Conservation (phyloP, 2,113 vertebrate species). For the Eretmochelys imbricata region DNA sequence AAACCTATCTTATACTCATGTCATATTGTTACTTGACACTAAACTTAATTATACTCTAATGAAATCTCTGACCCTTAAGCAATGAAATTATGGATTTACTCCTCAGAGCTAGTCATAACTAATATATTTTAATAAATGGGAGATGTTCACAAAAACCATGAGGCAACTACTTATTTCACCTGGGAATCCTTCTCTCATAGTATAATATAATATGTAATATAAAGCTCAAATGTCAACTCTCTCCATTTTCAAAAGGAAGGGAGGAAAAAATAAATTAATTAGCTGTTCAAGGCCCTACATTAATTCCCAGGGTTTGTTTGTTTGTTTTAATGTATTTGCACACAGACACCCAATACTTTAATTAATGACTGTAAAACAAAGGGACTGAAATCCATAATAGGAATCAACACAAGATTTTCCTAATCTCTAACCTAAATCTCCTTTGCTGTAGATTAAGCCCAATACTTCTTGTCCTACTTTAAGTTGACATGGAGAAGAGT, state of each 20-base stretch:
- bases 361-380: background rate
- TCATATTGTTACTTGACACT: background rate
- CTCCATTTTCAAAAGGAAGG: background rate
- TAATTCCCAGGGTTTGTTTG: background rate
- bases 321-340: background rate
- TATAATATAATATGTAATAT: background rate
- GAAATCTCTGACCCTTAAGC: background rate
- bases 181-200: background rate
- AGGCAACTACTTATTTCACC: background rate
- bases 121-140: background rate
- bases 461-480: too few species aligned
- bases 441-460: too few species aligned
- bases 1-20: accelerated
- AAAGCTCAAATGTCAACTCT: background rate
- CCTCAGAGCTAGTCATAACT: background rate
- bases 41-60: background rate
- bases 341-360: accelerated
- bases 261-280: background rate
- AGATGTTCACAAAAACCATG: background rate
- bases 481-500: too few species aligned
- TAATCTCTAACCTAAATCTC: too few species aligned
- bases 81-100: background rate
- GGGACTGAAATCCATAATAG: too few species aligned
- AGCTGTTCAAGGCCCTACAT: background rate
- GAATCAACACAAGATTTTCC: too few species aligned